These are phyloP conservation scores for Melanotus villosus DNA, from an alignment of 2,888 invertebrate species.

Conservation along the genomic window DNA sequence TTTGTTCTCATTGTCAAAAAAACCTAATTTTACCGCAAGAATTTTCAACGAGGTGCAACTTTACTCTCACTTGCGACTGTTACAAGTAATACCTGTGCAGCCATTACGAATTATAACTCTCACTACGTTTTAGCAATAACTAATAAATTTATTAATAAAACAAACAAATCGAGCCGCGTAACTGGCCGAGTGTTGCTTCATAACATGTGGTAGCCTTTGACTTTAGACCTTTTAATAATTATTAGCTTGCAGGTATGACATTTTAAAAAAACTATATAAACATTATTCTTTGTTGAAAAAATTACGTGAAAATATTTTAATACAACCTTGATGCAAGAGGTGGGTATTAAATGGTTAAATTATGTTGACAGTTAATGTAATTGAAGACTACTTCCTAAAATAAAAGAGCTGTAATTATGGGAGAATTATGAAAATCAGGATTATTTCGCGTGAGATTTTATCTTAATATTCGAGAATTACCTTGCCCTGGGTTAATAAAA, in stretches of 20 bases:
- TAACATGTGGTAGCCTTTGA: not conserved
- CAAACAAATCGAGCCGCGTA: too few relatives aligned
- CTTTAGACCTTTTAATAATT: slow-evolving; percentile 3
- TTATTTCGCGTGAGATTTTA: too few relatives aligned
- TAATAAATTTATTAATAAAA: too few relatives aligned
- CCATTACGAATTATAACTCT: too few relatives aligned
- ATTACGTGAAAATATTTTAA: not conserved
- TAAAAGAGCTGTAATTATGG: too few relatives aligned
- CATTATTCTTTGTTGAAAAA: not conserved
- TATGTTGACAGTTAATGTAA: not conserved
- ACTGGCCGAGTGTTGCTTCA: too few relatives aligned
- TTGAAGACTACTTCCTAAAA: too few relatives aligned
- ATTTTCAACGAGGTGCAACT: slow-evolving; percentile 1
- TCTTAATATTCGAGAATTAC: too few relatives aligned
- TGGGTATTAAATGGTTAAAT: not conserved
- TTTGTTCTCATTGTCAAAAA: not conserved
- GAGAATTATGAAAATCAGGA: too few relatives aligned
- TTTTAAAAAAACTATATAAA: not conserved
- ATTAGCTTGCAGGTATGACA: not conserved
- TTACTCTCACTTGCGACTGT: slow-evolving; percentile 10
- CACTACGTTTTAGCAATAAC: too few relatives aligned
- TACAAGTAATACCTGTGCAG: not conserved
- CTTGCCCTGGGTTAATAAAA: too few relatives aligned
- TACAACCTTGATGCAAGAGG: not conserved
- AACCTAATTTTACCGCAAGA: slow-evolving; percentile 3